Conservation (phyloP, 2,113 vertebrate genomes). For the Alexandromys fortis region DNA sequence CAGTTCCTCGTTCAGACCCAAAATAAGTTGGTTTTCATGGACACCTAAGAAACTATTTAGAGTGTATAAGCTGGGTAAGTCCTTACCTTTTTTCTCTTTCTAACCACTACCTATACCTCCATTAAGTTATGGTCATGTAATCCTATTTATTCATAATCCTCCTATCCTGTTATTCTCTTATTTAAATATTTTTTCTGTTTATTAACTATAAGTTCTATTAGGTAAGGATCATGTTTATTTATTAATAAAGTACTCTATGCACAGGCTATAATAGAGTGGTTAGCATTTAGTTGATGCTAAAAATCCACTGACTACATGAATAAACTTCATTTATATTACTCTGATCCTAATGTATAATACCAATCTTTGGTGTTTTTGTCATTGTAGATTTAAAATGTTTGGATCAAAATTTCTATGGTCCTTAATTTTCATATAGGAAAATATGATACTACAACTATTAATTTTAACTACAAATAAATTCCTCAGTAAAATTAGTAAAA, state of each 20-base stretch:
- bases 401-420: slow-evolving; percentile 35
- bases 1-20: slow-evolving; percentile 6
- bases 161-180: not conserved
- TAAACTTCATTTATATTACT: slow-evolving; percentile 25
- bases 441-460: not conserved
- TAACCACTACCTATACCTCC: not conserved
- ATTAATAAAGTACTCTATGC: not conserved
- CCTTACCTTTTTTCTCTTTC: slow-evolving; percentile 18
- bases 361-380: slow-evolving; percentile 44
- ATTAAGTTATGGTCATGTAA: not conserved
- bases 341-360: not conserved
- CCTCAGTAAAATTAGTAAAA: slow-evolving; percentile 54
- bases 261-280: not conserved
- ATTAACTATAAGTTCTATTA: slow-evolving; percentile 7
- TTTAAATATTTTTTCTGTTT: slow-evolving; percentile 42
- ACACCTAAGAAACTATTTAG: slow-evolving; percentile 49
- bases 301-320: slow-evolving; percentile 32
- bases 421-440: slow-evolving; percentile 24
- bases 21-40: slow-evolving; percentile 30
- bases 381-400: slow-evolving; percentile 21
- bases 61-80: not conserved
- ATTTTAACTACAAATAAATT: slow-evolving; percentile 49
- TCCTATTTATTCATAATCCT: slow-evolving; percentile 30
- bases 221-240: not conserved
- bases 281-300: not conserved